Conservation (phyloP, 2,797 vertebrate species). For the Centroberyx gerrardi region DNA sequence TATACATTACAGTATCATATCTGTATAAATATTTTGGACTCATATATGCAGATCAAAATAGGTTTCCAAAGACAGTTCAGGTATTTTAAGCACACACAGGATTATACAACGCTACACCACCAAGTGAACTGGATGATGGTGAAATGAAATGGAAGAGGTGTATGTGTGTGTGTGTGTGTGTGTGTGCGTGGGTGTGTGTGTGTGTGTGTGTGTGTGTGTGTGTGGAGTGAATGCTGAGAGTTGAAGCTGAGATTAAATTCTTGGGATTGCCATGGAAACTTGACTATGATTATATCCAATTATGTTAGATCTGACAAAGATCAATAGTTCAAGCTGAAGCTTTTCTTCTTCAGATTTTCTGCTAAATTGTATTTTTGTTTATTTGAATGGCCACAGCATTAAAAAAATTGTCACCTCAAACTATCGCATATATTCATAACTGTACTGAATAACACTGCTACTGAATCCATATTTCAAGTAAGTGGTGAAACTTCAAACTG, state of each 20-base stretch:
- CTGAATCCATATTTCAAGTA: background rate
- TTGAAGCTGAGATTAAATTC: background rate
- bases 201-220: conserved; percentile 12
- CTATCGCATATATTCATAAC: background rate
- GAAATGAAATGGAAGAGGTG: conserved; percentile 16
- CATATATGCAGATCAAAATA: conserved; percentile 59
- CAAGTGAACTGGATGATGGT: conserved; percentile 33
- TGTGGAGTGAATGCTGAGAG: background rate
- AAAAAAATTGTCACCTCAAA: background rate
- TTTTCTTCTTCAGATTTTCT: conserved; percentile 6
- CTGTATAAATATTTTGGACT: conserved; percentile 67
- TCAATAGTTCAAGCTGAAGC: background rate
- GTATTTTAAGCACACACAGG: conserved; percentile 45
- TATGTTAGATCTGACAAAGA: background rate
- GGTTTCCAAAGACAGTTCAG: conserved; percentile 39
- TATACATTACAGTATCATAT: conserved; percentile 70
- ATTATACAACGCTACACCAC: conserved; percentile 44
- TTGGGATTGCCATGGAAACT: conserved; percentile 34
- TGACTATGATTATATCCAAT: conserved; percentile 6
- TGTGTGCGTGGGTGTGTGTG: conserved; percentile 14
- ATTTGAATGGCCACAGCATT: background rate
- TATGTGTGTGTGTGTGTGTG: conserved; percentile 18
- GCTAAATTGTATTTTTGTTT: background rate
- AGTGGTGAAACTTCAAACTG: background rate
- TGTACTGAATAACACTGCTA: background rate